Base-by-base conservation (phyloP, 2,888 invertebrate species). In the Sesia apiformis region DNA sequence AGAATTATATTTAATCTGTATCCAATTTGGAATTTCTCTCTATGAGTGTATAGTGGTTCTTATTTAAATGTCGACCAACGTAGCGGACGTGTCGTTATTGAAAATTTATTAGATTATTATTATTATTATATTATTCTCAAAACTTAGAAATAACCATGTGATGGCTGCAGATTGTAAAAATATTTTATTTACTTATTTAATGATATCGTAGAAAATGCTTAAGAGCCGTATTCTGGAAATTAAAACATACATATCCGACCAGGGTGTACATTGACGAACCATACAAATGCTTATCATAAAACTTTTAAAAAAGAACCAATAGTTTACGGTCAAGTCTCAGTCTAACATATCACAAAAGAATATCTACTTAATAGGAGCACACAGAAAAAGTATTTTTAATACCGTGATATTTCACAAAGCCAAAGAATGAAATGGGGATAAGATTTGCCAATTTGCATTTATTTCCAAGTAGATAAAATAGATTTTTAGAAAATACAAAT, bases 31-130 rank as follows among this genome's bases (percentile, higher is more conserved):
- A 87, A 86, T 85, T 88, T 87, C 88, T 89, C 88, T 88, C 88
- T 88, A 88, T 87, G 84, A 87, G 83, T 87, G 86, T 88, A 88
- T 88, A 88, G 87, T 84, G 86, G 84, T 84, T 87, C 85, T 86
- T 87, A 80, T 86, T 87, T 85, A 81, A 76, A 88, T 86, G 84
- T 89, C 86, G 89, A 89, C 89, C 89, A 89, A 89, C 86, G 79
- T 89, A 88, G 88, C 80, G 81, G 83, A 86, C 81, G 78, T 87
- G 84, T 81, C 84, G 84, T 88, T 88, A 86, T 80, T 84, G 77
- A 84, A 87, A 88, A 84, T 87, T 86, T 86, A 88, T 86, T 88
- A 88, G 88, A 87, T 82, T 84, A 84, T 86, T 85, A 83, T 81
- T 71, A 70, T 71, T 70, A 73, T 67, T 78, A 79, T 66, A 66